phyloP scores from a whole-genome alignment of 2,888 invertebrate genomes.

The Polylopha cassiicola region DNA sequence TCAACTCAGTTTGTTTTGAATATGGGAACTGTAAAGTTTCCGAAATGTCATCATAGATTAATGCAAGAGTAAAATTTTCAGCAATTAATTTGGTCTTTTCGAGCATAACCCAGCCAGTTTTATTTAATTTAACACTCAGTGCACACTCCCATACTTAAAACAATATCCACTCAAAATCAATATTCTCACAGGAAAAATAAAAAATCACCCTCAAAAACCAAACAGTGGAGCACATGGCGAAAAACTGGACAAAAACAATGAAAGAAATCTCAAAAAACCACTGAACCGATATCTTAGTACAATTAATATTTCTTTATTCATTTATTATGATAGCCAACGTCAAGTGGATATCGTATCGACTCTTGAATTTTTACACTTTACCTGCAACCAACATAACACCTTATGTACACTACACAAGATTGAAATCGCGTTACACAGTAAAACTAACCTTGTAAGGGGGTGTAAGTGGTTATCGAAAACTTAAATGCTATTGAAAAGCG shows the following conservation, averaged over 20 bases:
- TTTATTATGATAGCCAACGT: slow-evolving; percentile 65
- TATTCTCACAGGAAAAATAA: slow-evolving; percentile 66
- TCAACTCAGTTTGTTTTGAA: too few species aligned
- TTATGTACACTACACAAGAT: too few species aligned
- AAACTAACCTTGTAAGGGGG: slow-evolving; percentile 35
- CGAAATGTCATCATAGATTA: too few species aligned
- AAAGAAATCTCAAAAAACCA: slow-evolving; percentile 52
- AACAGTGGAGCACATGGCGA: slow-evolving; percentile 37
- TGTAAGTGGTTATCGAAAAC: slow-evolving; percentile 64
- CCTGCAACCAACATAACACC: slow-evolving; percentile 3
- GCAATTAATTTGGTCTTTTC: too few species aligned
- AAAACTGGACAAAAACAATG: slow-evolving; percentile 56
- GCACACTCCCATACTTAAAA: slow-evolving; percentile 11
- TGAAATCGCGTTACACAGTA: too few species aligned
- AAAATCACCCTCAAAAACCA: slow-evolving; percentile 36
- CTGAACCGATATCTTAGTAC: slow-evolving; percentile 54
- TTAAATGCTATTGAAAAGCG: slow-evolving; percentile 56
- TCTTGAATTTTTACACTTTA: slow-evolving; percentile 25
- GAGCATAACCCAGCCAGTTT: too few species aligned
- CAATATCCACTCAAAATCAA: slow-evolving; percentile 35
- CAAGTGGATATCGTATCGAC: slow-evolving; percentile 65
- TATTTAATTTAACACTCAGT: slow-evolving; percentile 4
- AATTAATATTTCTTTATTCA: slow-evolving; percentile 55
- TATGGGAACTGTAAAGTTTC: too few species aligned
- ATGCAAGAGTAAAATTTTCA: too few species aligned